Conservation (phyloP, 2,888 invertebrate genomes). For the Brachylomia viminalis region DNA sequence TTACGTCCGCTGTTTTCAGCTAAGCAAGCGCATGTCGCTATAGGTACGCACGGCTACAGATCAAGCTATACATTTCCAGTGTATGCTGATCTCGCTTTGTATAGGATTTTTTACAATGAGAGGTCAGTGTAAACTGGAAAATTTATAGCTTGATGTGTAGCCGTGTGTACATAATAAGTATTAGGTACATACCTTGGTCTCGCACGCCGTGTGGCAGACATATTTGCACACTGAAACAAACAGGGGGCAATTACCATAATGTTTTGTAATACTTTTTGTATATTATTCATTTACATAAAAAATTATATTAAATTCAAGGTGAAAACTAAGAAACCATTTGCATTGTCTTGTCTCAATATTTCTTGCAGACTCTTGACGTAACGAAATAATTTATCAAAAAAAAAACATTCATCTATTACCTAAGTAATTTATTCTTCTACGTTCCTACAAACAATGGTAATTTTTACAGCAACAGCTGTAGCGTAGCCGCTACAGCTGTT, state of each 20-base stretch:
- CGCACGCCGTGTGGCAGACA: conserved; percentile 94
- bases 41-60: too few relatives aligned
- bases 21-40: conserved; percentile 32
- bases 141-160: too few relatives aligned
- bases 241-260: conserved; percentile 62
- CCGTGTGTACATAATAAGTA: too few relatives aligned
- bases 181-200: conserved; percentile 92
- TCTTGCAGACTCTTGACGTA: not conserved
- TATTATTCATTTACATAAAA: conserved; percentile 16
- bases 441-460: conserved; percentile 18
- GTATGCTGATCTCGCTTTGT: too few relatives aligned
- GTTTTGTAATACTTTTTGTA: conserved; percentile 23
- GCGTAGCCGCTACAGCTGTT: too few relatives aligned
- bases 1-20: conserved; percentile 48
- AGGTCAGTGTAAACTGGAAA: too few relatives aligned
- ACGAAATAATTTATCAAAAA: conserved; percentile 4
- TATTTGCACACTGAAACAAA: conserved; percentile 95
- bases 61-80: too few relatives aligned
- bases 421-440: conserved; percentile 6
- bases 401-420: not conserved
- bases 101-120: too few relatives aligned
- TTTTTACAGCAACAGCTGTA: not conserved
- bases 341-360: conserved; percentile 20
- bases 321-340: conserved; percentile 3
- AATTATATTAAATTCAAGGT: conserved; percentile 25